These are phyloP conservation scores for Epinephelus awoara DNA, from an alignment of 2,797 vertebrate genomes.

Conservation along the genomic window DNA sequence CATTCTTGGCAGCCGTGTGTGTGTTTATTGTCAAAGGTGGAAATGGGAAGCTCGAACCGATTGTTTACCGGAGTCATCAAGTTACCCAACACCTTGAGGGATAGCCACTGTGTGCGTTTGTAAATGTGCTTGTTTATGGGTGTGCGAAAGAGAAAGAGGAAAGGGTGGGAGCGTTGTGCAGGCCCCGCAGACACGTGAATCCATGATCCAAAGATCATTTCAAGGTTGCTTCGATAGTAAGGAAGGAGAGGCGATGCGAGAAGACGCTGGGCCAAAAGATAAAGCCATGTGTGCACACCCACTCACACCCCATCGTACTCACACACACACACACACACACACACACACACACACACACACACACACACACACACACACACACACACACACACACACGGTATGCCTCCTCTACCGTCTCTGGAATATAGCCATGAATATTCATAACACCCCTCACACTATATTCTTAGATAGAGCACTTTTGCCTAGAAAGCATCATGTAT, in stretches of 20 bases:
- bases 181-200: conserved; percentile 63
- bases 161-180: conserved; percentile 53
- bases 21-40: conserved; percentile 58
- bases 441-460: conserved; percentile 45
- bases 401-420: conserved; percentile 20
- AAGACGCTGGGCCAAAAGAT: conserved; percentile 41
- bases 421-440: conserved; percentile 79
- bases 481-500: conserved; percentile 63
- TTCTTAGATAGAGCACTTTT: conserved; percentile 54
- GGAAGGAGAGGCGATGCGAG: conserved; percentile 51
- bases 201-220: conserved; percentile 68
- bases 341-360: background rate
- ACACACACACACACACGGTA: background rate
- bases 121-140: conserved; percentile 4
- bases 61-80: conserved; percentile 64
- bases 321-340: conserved; percentile 2
- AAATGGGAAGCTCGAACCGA: conserved; percentile 39
- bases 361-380: background rate
- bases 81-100: conserved; percentile 54
- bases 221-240: conserved; percentile 71
- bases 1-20: conserved; percentile 25
- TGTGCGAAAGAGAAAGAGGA: conserved; percentile 39
- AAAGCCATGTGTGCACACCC: conserved; percentile 11
- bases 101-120: conserved; percentile 27
- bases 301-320: background rate